These are phyloP conservation scores for Chorisops tibialis DNA, from an alignment of 2,888 invertebrate species.

Conservation along the genomic window DNA sequence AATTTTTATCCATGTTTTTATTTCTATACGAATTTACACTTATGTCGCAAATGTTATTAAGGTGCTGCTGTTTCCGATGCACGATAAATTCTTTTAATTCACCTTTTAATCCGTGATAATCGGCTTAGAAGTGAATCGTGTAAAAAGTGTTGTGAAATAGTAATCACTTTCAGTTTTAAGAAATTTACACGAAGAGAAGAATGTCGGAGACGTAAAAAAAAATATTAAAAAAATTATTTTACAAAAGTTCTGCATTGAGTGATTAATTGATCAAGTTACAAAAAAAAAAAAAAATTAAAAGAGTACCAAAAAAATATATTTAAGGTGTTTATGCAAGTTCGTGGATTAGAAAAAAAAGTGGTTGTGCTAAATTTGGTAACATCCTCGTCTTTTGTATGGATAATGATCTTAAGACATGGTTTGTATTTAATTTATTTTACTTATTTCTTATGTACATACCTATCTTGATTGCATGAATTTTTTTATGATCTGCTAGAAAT, in stretches of 20 bases:
- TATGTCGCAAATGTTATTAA: background rate
- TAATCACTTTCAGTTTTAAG: slow-evolving; percentile 31
- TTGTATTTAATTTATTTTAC: slow-evolving; percentile 1
- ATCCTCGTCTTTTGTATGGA: slow-evolving; percentile 20
- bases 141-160: slow-evolving; percentile 23
- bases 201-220: background rate
- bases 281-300: too few relatives aligned
- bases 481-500: too few relatives aligned
- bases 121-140: slow-evolving; percentile 18
- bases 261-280: too few relatives aligned
- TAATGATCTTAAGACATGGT: slow-evolving; percentile 11
- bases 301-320: slow-evolving; percentile 3
- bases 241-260: background rate
- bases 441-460: too few relatives aligned
- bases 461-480: too few relatives aligned
- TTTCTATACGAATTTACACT: too few relatives aligned
- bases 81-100: slow-evolving; percentile 3
- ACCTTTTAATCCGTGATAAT: slow-evolving; percentile 22
- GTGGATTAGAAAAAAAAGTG: slow-evolving; percentile 6
- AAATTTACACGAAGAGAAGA: slow-evolving; percentile 2
- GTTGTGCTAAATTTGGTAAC: slow-evolving; percentile 17
- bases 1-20: too few relatives aligned
- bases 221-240: background rate
- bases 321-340: slow-evolving; percentile 9
- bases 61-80: slow-evolving; percentile 13